Conservation (phyloP, 2,113 vertebrate genomes). For the Willisornis vidua region DNA sequence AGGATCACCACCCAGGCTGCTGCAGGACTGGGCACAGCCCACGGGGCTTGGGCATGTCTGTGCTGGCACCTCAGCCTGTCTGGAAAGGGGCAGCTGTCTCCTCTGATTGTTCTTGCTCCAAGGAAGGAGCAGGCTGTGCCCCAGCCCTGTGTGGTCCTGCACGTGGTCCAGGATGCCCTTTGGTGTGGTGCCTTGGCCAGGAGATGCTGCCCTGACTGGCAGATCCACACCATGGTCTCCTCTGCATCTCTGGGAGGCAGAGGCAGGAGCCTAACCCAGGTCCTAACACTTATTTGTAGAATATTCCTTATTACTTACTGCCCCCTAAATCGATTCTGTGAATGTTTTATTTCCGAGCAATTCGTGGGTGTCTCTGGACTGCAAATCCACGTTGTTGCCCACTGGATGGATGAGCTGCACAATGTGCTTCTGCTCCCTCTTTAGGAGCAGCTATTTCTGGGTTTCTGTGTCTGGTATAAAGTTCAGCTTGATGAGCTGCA, state of each 20-base stretch:
- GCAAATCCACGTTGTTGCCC: neutral
- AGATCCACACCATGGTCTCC: rapidly evolving
- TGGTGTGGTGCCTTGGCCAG: neutral
- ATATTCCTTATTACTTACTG: neutral
- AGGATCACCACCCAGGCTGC: neutral
- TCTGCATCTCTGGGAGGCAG: too few species aligned
- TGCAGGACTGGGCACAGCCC: neutral
- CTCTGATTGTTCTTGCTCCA: neutral
- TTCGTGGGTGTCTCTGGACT: neutral
- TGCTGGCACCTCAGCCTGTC: neutral
- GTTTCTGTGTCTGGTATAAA: neutral
- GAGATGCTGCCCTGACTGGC: neutral
- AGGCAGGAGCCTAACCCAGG: neutral
- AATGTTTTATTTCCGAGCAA: neutral
- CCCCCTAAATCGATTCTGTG: neutral
- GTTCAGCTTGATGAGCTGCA: neutral
- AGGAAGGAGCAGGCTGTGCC: neutral
- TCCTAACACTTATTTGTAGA: neutral
- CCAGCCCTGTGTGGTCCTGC: neutral
- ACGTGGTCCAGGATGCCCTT: neutral
- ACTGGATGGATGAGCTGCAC: neutral
- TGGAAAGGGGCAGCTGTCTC: neutral
- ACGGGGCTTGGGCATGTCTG: neutral
- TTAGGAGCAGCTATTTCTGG: neutral
- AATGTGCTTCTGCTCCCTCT: neutral